These are phyloP conservation scores for Ibycter americanus DNA, from an alignment of 2,797 vertebrate species.

Conservation along the genomic window DNA sequence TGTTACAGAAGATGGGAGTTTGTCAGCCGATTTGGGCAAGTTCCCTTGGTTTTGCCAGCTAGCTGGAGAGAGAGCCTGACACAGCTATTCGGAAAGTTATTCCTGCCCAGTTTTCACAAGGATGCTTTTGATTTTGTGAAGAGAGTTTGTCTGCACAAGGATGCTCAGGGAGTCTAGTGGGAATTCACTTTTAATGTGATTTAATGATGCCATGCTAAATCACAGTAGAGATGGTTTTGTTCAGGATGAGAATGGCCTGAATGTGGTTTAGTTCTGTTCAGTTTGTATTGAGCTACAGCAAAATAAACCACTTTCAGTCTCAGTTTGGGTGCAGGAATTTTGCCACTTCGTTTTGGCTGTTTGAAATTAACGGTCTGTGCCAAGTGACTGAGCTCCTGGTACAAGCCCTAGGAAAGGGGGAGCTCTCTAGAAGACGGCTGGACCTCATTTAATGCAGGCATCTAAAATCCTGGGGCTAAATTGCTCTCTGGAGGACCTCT, in stretches of 20 bases:
- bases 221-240: neutral
- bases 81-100: neutral
- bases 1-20: neutral
- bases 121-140: neutral
- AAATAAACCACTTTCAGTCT: neutral
- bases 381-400: neutral
- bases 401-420: neutral
- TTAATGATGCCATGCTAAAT: neutral
- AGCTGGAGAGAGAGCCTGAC: neutral
- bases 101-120: neutral
- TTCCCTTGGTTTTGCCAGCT: neutral
- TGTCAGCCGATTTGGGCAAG: neutral
- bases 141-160: neutral
- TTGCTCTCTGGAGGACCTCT: neutral
- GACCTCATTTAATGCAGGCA: neutral
- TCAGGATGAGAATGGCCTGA: neutral
- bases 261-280: neutral
- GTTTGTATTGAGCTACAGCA: neutral
- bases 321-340: neutral
- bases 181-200: rapidly evolving
- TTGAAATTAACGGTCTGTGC: neutral
- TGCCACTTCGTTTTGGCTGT: neutral
- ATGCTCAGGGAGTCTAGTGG: neutral
- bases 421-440: neutral
- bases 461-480: neutral